phyloP scores from a whole-genome alignment of 2,113 vertebrate genomes.

The Oplegnathus fasciatus region DNA sequence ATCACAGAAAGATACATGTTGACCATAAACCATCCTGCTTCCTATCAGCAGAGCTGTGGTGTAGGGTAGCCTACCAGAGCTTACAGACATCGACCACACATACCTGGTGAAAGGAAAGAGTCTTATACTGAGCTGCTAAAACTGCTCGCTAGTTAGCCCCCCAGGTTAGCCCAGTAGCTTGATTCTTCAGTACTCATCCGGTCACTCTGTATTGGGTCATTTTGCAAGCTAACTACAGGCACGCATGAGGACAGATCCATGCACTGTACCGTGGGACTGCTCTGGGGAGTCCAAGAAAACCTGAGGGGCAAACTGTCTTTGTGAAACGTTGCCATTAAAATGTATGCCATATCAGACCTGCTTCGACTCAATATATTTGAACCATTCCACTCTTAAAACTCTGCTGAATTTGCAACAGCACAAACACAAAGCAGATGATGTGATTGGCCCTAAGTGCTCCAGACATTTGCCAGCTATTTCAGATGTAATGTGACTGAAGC shows the following conservation, averaged over 20 bases:
- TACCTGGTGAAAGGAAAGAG: background rate
- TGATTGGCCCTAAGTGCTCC: background rate
- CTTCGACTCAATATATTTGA: background rate
- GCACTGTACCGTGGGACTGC: background rate
- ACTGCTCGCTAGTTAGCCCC: background rate
- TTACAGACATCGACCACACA: background rate
- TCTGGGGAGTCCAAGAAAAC: background rate
- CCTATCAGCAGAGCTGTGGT: too few relatives aligned
- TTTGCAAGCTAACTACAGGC: background rate
- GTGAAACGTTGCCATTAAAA: background rate
- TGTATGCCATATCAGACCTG: background rate
- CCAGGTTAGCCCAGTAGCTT: background rate
- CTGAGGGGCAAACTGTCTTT: background rate
- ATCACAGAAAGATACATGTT: too few relatives aligned
- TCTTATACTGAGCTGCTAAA: background rate
- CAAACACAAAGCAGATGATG: background rate
- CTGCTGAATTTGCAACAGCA: background rate
- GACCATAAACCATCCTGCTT: too few relatives aligned
- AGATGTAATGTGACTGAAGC: constrained; percentile 22
- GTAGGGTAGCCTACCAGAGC: too few relatives aligned
- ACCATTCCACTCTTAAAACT: background rate
- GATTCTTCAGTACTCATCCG: background rate
- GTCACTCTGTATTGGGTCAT: background rate
- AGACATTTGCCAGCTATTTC: constrained; percentile 21
- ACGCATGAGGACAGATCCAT: background rate